Conservation (phyloP, 1,140 invertebrate species). For the Drosophila santomea region DNA sequence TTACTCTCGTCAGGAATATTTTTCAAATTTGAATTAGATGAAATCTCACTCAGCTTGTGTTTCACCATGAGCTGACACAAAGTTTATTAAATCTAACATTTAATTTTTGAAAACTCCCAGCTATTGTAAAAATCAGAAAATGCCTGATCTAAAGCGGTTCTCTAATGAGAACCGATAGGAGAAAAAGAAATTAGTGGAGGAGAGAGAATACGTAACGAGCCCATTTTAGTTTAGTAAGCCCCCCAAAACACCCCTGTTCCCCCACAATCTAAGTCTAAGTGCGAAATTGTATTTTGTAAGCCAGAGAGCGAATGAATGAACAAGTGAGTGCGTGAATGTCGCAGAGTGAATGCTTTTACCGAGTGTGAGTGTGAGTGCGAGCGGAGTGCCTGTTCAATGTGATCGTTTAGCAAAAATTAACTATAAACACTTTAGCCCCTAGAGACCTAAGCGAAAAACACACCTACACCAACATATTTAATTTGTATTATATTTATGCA, state of each 20-base stretch:
- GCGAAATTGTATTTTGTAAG: slow-evolving; percentile 77
- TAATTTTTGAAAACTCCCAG: background rate
- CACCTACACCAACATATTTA: slow-evolving; percentile 44
- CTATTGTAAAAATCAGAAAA: slow-evolving; percentile 1
- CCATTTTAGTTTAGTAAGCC: slow-evolving; percentile 48
- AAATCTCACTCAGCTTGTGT: slow-evolving; percentile 1
- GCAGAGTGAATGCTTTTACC: slow-evolving; percentile 14
- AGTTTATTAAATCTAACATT: slow-evolving; percentile 4
- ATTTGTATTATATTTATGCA: slow-evolving; percentile 71
- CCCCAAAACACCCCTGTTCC: slow-evolving; percentile 2
- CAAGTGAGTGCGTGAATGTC: slow-evolving; percentile 31
- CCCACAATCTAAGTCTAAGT: slow-evolving; percentile 55
- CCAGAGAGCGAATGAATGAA: slow-evolving; percentile 20
- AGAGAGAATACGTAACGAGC: slow-evolving; percentile 61
- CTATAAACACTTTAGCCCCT: slow-evolving; percentile 74
- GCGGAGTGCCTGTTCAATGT: slow-evolving; percentile 67
- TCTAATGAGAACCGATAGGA: background rate
- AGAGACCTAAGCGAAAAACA: slow-evolving; percentile 50
- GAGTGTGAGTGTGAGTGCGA: slow-evolving; percentile 30
- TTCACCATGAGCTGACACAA: background rate
- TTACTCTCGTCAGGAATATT: background rate
- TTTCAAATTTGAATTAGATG: background rate
- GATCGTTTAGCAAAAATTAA: slow-evolving; percentile 83
- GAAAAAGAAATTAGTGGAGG: slow-evolving; percentile 30
- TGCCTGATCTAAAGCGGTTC: slow-evolving; percentile 7